Conservation (phyloP, 2,888 invertebrate genomes). For the Dicranocentrus wangi region DNA sequence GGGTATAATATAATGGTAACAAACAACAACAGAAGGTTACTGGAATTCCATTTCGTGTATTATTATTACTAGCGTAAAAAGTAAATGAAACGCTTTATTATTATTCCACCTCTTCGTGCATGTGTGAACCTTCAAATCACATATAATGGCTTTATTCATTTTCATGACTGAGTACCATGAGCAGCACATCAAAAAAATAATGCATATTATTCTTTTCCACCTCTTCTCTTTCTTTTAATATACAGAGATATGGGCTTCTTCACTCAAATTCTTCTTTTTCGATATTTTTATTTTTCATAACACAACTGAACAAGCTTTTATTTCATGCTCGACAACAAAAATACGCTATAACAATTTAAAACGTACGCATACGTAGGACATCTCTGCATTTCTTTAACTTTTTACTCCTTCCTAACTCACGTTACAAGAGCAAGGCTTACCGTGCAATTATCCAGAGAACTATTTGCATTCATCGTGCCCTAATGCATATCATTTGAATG, state of each 20-base stretch:
- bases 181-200: slow-evolving; percentile 43
- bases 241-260: slow-evolving; percentile 1
- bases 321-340: slow-evolving; percentile 39
- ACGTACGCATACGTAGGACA: not conserved
- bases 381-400: not conserved
- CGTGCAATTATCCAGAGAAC: slow-evolving; percentile 58
- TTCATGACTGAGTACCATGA: slow-evolving; percentile 56
- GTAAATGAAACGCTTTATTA: slow-evolving; percentile 64
- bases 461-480: slow-evolving; percentile 51
- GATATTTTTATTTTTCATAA: slow-evolving; percentile 32
- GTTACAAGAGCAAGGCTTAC: not conserved
- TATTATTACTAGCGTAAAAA: slow-evolving; percentile 42
- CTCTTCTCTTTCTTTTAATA: slow-evolving; percentile 35
- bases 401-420: not conserved
- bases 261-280: slow-evolving; percentile 23
- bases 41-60: slow-evolving; percentile 58
- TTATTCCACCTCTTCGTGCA: slow-evolving; percentile 58
- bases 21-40: slow-evolving; percentile 58
- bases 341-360: slow-evolving; percentile 30
- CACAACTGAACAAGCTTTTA: slow-evolving; percentile 40
- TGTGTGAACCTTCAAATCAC: slow-evolving; percentile 64
- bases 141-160: slow-evolving; percentile 61
- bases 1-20: slow-evolving; percentile 45
- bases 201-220: slow-evolving; percentile 48
- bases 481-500: slow-evolving; percentile 39